Evolutionary conservation across 1,140 invertebrate species (phyloP), one percentile per base, ranked within the genome.

Genomic region (Cephus cinctus): DNA sequence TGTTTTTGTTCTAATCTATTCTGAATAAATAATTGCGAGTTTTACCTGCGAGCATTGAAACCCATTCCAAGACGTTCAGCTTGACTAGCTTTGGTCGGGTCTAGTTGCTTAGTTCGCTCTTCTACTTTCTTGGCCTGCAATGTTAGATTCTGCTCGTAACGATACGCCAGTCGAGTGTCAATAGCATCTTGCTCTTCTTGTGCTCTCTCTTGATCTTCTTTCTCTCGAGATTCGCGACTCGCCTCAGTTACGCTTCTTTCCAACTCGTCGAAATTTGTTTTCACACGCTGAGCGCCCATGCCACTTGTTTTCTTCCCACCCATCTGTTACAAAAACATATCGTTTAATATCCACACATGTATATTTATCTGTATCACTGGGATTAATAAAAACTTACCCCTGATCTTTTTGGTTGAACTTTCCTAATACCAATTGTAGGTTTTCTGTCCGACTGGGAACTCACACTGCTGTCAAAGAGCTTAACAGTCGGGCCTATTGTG

Each of bases 281-380:
- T 92, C 4, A 98, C 91, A 74, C 92, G 92, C 44, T 94, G 95
- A n/a, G 96, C 97, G 44, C 96, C 96, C n/a, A 98, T 73, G 2
- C 94, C 90, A 31, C 83, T 83, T 25, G 56, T 20, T 72, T 92
- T 96, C 65, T 94, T 96, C 0, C 81, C 85, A 9, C 92, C 92
- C 47, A 94, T 60, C 88, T 90, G 30, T 44, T n/a, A 1, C 5
- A 52, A 56, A 46, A 14, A 12, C 16, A 31, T 22, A 47, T 40
- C 21, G 38, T 52, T 43, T 18, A n/a, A 36, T 47, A 21, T 44
- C 19, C 11, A 11, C 14, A 6, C 15, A 11, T 8, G 19, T n/a
- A n/a, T n/a, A n/a, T n/a, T n/a, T n/a, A n/a, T n/a, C n/a, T n/a
- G 19, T 19, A 40, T 16, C 20, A 9, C 15, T 15, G 15, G 9